Evolutionary conservation across 1,140 invertebrate species (phyloP).

Genomic region (Brachionus calyciflorus): DNA sequence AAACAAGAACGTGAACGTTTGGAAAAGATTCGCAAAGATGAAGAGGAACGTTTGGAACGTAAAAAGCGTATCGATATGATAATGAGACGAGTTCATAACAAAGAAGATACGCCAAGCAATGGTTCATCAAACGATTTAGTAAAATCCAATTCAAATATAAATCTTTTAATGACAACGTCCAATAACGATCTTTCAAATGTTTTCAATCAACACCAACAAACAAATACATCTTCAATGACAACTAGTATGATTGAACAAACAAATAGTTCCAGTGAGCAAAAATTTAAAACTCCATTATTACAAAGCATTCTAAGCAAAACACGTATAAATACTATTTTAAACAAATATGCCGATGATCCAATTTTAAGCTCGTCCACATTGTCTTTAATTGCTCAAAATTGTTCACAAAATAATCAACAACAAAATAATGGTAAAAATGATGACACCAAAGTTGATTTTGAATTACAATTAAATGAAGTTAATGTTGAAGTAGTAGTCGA

Average conservation of each 20-base stretch:
- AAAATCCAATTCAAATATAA: conserved; percentile 5
- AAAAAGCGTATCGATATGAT: conserved; percentile 40
- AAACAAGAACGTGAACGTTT: background rate
- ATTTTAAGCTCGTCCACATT: conserved; percentile 43
- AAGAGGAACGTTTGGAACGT: conserved; percentile 44
- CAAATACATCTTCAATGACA: conserved; percentile 28
- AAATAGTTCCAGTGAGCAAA: conserved; percentile 8
- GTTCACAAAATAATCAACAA: background rate
- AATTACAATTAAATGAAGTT: conserved; percentile 28
- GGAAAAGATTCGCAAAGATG: conserved; percentile 29
- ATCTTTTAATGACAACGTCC: conserved; percentile 22
- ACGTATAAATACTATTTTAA: conserved; percentile 37
- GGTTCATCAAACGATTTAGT: background rate
- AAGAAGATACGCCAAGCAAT: conserved; percentile 13
- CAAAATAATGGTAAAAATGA: background rate
- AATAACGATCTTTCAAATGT: conserved; percentile 24
- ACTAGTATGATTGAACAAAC: conserved; percentile 40
- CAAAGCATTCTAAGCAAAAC: conserved; percentile 46
- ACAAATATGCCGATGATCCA: conserved; percentile 44
- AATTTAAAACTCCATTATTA: conserved; percentile 36
- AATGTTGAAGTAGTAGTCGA: conserved; percentile 26
- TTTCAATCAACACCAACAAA: no score
- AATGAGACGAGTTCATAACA: conserved; percentile 43
- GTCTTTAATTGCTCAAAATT: conserved; percentile 35
- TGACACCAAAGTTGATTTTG: background rate